Evolutionary conservation across 1,140 invertebrate species (phyloP), one percentile per base, ranked within the genome.

Genomic region (Sitobion miscanthi): DNA sequence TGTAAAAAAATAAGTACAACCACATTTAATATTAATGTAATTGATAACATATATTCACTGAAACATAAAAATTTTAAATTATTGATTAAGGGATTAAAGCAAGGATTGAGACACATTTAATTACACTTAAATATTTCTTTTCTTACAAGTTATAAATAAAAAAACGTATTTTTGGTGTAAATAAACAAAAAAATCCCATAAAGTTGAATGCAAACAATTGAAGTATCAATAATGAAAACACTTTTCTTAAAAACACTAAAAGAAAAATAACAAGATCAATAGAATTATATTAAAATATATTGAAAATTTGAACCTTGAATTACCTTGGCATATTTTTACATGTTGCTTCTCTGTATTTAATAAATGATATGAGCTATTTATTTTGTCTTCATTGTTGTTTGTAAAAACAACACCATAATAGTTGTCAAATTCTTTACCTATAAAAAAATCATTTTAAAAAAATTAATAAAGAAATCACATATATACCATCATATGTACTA

Each of bases 111-210:
- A 6, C 1, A 6, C 1, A 35, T 35, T 87, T 52, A n/a, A 52
- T 49, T n/a, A 17, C 3, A 87, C 42, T 42, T 17, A 4, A 25
- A 83, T 83, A 7, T 82, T 17, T n/a, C 8, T 21, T 17, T 62
- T n/a, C 91, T 93, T 52, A 93, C 91, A 86, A 93, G 8, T 93
- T 93, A 45, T 93, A 93, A 86, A 93, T 93, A 38, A 93, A 93
- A 47, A 93, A 93, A 9, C 91, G n/a, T 86, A 93, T 93, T 93
- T 93, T 93, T 2, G 91, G 91, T 8, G 91, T 93, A 57, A 93
- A 93, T 57, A 93, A 93, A 93, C 91, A 93, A 14, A 93, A 93
- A 86, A 93, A 93, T 9, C 91, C 91, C 91, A 93, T 93, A 6
- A 54, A 52, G 54, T 93, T 93, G 49, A 52, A 93, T 20, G 91